These are phyloP conservation scores for Notospermus geniculatus DNA, from an alignment of 1,140 invertebrate species.

Conservation along the genomic window DNA sequence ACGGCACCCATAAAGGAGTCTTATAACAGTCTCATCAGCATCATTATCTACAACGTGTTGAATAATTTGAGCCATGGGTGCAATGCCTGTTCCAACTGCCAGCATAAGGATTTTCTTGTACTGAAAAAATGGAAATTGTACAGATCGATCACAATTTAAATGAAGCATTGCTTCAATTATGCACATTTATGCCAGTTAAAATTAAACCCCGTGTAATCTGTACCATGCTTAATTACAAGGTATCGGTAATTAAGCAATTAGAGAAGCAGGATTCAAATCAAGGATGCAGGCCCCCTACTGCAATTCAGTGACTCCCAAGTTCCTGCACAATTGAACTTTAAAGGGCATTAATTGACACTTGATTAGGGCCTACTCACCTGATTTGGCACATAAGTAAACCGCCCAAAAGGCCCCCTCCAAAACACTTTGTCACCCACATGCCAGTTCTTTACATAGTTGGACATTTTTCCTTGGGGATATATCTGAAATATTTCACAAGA, in stretches of 20 bases:
- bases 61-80: constrained; percentile 65
- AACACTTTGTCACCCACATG: constrained; percentile 58
- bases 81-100: constrained; percentile 69
- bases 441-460: constrained; percentile 60
- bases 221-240: no score
- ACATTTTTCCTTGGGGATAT: constrained; percentile 65
- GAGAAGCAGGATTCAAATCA: no score
- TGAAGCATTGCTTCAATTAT: no score
- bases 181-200: no score
- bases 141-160: no score
- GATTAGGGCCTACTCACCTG: no score
- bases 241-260: no score
- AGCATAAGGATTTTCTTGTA: constrained; percentile 61
- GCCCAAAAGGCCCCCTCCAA: constrained; percentile 68
- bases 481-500: constrained; percentile 46
- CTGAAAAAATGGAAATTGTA: constrained; percentile 23
- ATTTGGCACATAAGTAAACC: constrained; percentile 59
- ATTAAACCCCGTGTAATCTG: no score
- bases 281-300: no score
- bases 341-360: no score
- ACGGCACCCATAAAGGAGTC: constrained; percentile 62
- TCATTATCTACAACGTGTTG: constrained; percentile 64
- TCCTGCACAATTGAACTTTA: no score
- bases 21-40: constrained; percentile 63
- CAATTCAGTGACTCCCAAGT: no score